Base-by-base conservation (phyloP, 2,113 vertebrate genomes). In the Rana temporaria region DNA sequence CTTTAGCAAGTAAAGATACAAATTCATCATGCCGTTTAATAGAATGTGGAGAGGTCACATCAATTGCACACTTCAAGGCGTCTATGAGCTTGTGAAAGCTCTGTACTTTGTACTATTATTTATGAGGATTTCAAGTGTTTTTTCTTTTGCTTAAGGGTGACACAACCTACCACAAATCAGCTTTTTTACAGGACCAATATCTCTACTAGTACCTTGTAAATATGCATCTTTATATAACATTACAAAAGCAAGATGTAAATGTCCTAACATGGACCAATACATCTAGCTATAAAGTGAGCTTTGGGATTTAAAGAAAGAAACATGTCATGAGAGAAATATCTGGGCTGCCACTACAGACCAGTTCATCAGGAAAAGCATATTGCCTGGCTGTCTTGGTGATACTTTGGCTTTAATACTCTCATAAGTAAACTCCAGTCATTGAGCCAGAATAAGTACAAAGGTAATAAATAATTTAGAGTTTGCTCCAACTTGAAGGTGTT, bases 21-120 rank as follows among this genome's bases (percentile, higher is more conserved):
- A 55, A 71, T 71, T 55, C 16, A 57, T 73, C 70, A 72, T 56
- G 24, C 18, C 56, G 69, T 30, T 72, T 72, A 72, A 72, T 72
- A n/a, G 30, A 57, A 17, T 72, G 70, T 72, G 52, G 52, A 32
- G 53, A 55, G 26, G 22, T 57, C 52, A 52, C 53, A 72, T 72
- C 52, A 72, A 72, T 72, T 72, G 70, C 48, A 57, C 70, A 72
- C 70, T 72, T 72, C 52, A 72, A 72, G 55, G 56, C 26, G 70
- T 32, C 70, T 72, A 30, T 53, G 70, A 72, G 52, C 32, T 8
- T 26, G 52, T 57, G 52, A 72, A 57, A 56, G 48, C 48, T 57
- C 24, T 32, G 53, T 57, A 56, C 17, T 4, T 18, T 57, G 53
- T 26, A 57, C 70, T 55, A 32, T 73, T 56, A 73, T 73, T 73